Conservation (phyloP, 2,888 invertebrate species). For the Stenoptilia bipunctidactyla region DNA sequence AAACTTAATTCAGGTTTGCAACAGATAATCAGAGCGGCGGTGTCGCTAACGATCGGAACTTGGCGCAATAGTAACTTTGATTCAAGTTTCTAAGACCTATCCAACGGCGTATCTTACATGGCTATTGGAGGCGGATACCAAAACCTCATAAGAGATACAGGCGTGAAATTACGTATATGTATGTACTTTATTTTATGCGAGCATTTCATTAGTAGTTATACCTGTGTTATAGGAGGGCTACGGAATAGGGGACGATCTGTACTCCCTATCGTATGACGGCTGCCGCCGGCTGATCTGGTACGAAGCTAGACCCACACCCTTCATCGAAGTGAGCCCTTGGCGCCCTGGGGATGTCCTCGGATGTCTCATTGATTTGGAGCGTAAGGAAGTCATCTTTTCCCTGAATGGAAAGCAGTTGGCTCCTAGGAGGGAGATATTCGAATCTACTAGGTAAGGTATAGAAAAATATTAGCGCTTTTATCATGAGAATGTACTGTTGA, state of each 20-base stretch:
- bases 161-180: no score
- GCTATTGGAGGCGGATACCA: no score
- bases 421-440: slow-evolving; percentile 81
- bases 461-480: neutral
- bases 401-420: slow-evolving; percentile 83
- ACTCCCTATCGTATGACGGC: slow-evolving; percentile 92
- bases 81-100: no score
- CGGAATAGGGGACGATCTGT: slow-evolving; percentile 94
- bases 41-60: no score
- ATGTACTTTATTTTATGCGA: neutral
- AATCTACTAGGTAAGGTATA: slow-evolving; percentile 76
- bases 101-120: no score
- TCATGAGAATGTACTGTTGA: no score
- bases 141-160: no score
- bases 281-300: slow-evolving; percentile 92
- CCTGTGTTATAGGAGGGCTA: slow-evolving; percentile 81
- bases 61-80: no score
- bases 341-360: slow-evolving; percentile 88
- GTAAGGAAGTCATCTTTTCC: slow-evolving; percentile 82
- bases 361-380: slow-evolving; percentile 83
- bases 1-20: no score
- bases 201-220: neutral
- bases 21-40: no score
- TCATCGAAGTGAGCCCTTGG: slow-evolving; percentile 76
- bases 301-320: slow-evolving; percentile 78